Percentiles rank a stretch among this genome's conserved stretches.
phyloP scores from a whole-genome alignment of 2,797 vertebrate genomes.

The Phalloptychus januarius region DNA sequence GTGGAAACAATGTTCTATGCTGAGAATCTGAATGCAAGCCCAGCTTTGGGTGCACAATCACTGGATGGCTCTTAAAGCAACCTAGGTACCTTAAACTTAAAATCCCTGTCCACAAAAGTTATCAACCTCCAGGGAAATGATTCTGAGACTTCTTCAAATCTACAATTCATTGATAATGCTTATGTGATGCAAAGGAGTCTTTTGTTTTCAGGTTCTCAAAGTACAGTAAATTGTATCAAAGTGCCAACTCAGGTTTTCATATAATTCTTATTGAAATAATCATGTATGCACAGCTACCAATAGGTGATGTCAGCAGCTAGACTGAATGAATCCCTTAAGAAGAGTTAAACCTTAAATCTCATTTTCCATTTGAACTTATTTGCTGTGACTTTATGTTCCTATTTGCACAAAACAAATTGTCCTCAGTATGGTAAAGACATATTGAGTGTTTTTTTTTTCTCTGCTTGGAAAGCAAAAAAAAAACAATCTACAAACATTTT shows the following conservation, averaged over 20 bases:
- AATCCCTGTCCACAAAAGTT: not conserved
- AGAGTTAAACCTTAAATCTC: not conserved
- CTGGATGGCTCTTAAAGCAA: not conserved
- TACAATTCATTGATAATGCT: not conserved
- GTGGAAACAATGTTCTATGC: not conserved
- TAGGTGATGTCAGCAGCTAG: not conserved
- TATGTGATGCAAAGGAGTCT: not conserved
- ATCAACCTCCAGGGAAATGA: not conserved
- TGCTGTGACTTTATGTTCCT: not conserved
- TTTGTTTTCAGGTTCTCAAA: not conserved
- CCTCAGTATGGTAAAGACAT: not conserved
- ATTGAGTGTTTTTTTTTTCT: constrained; percentile 4
- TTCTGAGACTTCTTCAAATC: not conserved
- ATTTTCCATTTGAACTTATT: not conserved
- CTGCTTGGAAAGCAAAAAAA: constrained; percentile 20
- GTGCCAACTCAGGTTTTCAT: not conserved
- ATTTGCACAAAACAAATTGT: constrained; percentile 9
- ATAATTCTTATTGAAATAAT: not conserved
- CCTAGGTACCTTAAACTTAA: not conserved
- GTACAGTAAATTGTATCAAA: not conserved
- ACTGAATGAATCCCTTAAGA: not conserved
- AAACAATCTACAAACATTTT: constrained; percentile 26
- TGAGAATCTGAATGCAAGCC: no score
- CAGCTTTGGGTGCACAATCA: not conserved
- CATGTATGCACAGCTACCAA: no score